Percentiles rank a stretch among this genome's conserved stretches.
These are phyloP conservation scores for Andricus grossulariae DNA, from an alignment of 1,140 invertebrate genomes.

Conservation along the genomic window DNA sequence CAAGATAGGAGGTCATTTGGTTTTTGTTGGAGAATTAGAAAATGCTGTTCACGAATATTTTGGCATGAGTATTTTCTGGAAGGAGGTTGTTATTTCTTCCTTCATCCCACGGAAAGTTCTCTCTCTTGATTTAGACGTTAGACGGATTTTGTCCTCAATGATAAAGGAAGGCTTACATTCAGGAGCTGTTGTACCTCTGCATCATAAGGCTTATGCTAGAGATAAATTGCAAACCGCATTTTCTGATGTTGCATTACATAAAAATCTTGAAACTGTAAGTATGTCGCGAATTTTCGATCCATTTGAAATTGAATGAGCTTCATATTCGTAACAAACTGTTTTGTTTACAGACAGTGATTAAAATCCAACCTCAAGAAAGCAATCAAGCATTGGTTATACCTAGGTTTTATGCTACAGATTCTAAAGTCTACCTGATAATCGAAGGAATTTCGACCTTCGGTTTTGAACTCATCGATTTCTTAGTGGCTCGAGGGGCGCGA, in stretches of 20 bases:
- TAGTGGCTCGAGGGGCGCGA: slow-evolving; percentile 87
- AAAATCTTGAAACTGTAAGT: slow-evolving; percentile 76
- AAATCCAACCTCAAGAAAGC: slow-evolving; percentile 41
- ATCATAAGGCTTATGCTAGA: slow-evolving; percentile 78
- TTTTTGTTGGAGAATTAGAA: too few relatives aligned
- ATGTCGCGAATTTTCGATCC: slow-evolving; percentile 24
- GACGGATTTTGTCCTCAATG: slow-evolving; percentile 71
- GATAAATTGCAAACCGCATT: slow-evolving; percentile 81
- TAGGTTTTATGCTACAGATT: slow-evolving; percentile 50
- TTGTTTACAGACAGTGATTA: slow-evolving; percentile 46
- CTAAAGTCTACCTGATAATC: slow-evolving; percentile 73
- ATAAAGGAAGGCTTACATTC: slow-evolving; percentile 80
- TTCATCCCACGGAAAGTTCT: slow-evolving; percentile 89
- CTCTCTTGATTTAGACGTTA: slow-evolving; percentile 68
- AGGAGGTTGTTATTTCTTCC: slow-evolving; percentile 90
- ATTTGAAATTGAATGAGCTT: slow-evolving; percentile 28
- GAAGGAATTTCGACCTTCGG: slow-evolving; percentile 88
- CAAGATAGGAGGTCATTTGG: slow-evolving; percentile 80
- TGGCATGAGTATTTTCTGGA: too few relatives aligned
- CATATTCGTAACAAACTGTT: neutral
- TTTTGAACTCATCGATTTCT: slow-evolving; percentile 92
- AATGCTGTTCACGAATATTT: too few relatives aligned
- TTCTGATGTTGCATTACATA: slow-evolving; percentile 86
- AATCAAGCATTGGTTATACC: slow-evolving; percentile 25
- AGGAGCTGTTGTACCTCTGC: slow-evolving; percentile 81